These are phyloP conservation scores for Tokudaia tokunoshimensis DNA, from an alignment of 2,797 vertebrate genomes.

Conservation along the genomic window DNA sequence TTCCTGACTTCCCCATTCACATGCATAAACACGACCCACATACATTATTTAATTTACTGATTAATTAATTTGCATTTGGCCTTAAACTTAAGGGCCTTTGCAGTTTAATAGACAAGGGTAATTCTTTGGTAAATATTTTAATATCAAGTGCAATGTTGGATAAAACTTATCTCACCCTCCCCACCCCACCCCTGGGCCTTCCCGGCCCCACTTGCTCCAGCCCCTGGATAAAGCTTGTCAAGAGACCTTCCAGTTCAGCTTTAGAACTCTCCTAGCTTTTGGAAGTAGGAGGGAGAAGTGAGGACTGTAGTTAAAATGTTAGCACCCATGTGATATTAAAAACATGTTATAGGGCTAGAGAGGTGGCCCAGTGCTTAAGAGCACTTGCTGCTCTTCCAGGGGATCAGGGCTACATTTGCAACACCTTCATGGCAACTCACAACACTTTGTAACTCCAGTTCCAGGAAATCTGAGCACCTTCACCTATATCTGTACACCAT, in stretches of 20 bases:
- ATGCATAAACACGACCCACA: not conserved
- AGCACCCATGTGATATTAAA: not conserved
- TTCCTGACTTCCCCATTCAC: not conserved
- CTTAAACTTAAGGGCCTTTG: not conserved
- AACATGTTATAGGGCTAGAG: not conserved
- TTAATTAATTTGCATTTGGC: not conserved
- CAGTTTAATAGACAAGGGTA: not conserved
- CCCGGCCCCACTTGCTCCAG: too few relatives aligned
- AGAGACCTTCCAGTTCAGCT: slow-evolving; percentile 23
- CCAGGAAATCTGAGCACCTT: too few relatives aligned
- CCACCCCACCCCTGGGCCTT: too few relatives aligned
- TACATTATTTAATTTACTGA: not conserved
- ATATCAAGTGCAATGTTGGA: not conserved
- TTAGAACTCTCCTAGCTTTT: slow-evolving; percentile 23
- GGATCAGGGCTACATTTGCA: not conserved
- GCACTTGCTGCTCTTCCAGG: not conserved
- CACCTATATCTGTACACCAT: too few relatives aligned
- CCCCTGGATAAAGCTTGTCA: not conserved
- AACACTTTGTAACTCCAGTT: not conserved
- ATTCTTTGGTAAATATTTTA: not conserved
- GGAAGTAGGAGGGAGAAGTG: not conserved
- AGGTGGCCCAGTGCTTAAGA: not conserved
- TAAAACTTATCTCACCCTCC: not conserved
- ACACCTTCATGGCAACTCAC: not conserved
- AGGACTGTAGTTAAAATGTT: slow-evolving; percentile 2